phyloP scores from a whole-genome alignment of 2,113 vertebrate genomes.

The Microtus ochrogaster region DNA sequence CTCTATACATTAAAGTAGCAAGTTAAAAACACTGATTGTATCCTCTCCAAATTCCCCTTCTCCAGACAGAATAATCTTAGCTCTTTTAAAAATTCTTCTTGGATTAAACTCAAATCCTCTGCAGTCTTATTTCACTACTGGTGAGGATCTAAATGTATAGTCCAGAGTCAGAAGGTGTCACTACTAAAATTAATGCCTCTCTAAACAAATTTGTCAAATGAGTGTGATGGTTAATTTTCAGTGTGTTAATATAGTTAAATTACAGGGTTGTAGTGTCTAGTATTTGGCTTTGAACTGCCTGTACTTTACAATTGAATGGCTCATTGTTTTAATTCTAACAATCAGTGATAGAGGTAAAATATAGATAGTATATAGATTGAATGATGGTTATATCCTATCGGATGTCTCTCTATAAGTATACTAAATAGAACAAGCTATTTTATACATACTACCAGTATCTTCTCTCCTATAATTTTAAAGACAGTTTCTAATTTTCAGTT shows the following conservation, averaged over 20 bases:
- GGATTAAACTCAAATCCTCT: background rate
- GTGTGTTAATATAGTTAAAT: background rate
- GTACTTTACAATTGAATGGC: background rate
- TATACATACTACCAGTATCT: background rate
- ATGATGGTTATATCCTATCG: background rate
- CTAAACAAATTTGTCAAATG: background rate
- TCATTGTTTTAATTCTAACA: background rate
- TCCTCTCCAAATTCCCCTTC: background rate
- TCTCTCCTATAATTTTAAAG: background rate
- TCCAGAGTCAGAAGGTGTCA: background rate
- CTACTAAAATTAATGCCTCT: background rate
- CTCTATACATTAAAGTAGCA: background rate
- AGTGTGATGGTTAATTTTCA: background rate
- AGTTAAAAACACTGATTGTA: background rate
- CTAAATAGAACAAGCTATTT: background rate
- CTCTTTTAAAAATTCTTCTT: background rate
- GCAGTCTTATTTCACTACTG: background rate
- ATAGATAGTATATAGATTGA: background rate
- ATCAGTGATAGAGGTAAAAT: background rate
- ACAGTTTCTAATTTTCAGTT: slow-evolving; percentile 16
- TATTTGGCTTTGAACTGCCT: background rate
- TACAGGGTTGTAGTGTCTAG: background rate
- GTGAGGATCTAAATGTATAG: background rate
- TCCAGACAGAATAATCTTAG: background rate
- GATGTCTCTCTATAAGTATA: background rate